Evolutionary conservation across 2,113 vertebrate species (phyloP), one percentile per base, ranked within the genome.

Genomic region (Saccopteryx bilineata): DNA sequence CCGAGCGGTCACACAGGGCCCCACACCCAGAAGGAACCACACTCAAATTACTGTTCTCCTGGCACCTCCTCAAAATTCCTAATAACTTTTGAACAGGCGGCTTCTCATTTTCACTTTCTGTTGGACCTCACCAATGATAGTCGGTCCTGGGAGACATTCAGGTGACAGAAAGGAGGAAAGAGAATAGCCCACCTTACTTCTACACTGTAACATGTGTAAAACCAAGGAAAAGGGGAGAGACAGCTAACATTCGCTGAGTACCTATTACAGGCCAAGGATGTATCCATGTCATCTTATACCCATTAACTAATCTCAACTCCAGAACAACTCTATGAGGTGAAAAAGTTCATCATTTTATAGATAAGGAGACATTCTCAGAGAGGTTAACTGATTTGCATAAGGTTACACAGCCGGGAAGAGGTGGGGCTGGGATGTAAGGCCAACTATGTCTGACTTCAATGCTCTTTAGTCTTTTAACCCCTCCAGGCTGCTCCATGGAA

Each of bases 341-440:
- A 83, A 52, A 66, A 78, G 52, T 92, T 90, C 39, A 66, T 94
- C 82, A 23, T 54, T 80, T 79, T 78, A 60, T 63, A 74, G 63
- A 28, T 75, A 86, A 87, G 61, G 80, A 78, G 63, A 71, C 60
- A 52, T 61, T 78, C 33, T 71, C 13, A 17, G 28, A 60, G 65
- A 71, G 46, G 13, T 58, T 86, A 56, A 85, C 21, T 74, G 46
- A 65, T 74, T 95, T 92, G 15, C 33, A 24, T n/a, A 56, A 71
- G 1, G 3, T 48, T 52, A 31, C 2, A 52, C 31, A 69, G 28
- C n/a, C 81, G 39, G 61, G 19, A 90, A 72, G 72, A 87, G 21
- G 60, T 81, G 12, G 52, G 85, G n/a, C 74, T 86, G 33, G 5
- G 69, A 66, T 54, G 82, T 65, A 86, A 85, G 52, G 50, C 52